Evolutionary conservation across 23 tunicate genomes (phyloP), one percentile per base, ranked within the genome.

Genomic region (Clavelina lepadiformis): DNA sequence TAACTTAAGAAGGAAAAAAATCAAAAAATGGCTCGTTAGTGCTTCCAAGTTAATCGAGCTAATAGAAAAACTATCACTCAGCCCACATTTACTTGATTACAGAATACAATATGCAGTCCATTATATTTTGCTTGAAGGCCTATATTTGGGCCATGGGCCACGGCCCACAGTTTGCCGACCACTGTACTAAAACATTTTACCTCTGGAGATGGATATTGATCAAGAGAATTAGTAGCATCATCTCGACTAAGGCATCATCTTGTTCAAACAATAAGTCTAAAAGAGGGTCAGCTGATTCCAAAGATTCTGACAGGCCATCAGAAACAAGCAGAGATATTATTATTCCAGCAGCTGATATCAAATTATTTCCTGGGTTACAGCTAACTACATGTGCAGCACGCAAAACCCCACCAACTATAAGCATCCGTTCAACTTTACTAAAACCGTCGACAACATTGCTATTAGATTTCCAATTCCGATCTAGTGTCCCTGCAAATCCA

Each of bases 191-290:
- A 59, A 11, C 7, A 24, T 28, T 38, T 59, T 28, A 59, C 65
- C 8, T 25, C 31, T 28, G 11, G 5, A 29, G 31, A 11, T 4
- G 7, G 36, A 59, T 59, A 64, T 8, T n/a, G 46, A 67, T 54
- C 11, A 21, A 19, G 6, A 82, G 64, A 66, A 74, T 70, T 19
- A 82, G 81, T 32, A 74, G 54, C 44, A 82, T 25, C 29, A 74
- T 35, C 25, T 82, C 81, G 0, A 82, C 60, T 45, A 82, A 31
- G 8, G 28, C 47, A 32, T 82, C 91, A 67, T 82, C 91, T 66
- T 82, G 75, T 59, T 82, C 91, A 46, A 82, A 5, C 35, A 44
- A 74, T n/a, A 74, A 64, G 11, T 52, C 76, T 38, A 82, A 33
- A 29, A 78, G 7, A 32, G 46, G 21, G 24, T 31, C 28, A 44